Evolutionary conservation across 1,140 invertebrate species (phyloP), one percentile per base, ranked within the genome.

Genomic region (Bombus soroeensis): DNA sequence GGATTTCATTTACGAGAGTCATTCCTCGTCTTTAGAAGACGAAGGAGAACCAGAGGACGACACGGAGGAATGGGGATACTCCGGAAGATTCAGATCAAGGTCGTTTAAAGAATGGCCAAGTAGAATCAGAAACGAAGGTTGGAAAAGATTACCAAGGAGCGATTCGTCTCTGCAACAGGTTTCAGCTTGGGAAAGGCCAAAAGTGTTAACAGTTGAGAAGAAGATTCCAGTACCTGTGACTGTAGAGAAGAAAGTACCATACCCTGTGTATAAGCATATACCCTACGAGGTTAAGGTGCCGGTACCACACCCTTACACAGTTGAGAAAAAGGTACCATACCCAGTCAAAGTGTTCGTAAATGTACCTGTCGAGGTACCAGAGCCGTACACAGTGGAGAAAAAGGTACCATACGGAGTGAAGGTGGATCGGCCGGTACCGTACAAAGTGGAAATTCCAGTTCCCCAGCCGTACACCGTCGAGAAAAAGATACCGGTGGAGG

Each of bases 361-460:
- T 41, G 89, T 88, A 37, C 89, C 89, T 8, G 88, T 90, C 9
- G 83, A 90, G 2, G 97, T 62, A 96, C 96, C 78, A 94, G 96
- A 97, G n/a, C 96, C 96, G n/a, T 96, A 96, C 91, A 96, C 96
- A 12, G 92, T 96, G 1, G 95, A 95, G 95, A 95, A 95, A 83
- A 93, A 96, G 73, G 96, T 97, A 87, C 97, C 97, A n/a, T 97
- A 96, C 93, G 96, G 96, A 59, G 97, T 97, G 43, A 96, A 97
- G 91, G 97, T 97, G 89, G 96, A 96, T 87, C 93, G 97, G 4
- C 96, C 96, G 39, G 96, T 96, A 85, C 96, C 96, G 41, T 90
- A 90, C 64, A 90, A 77, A 53, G 96, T 97, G 34, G 96, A 97
- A 93, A 96, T 97, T 12, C 95, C 94, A 39, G 95, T 96, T 64